Percentiles rank a stretch among this genome's conserved stretches.
Evolutionary conservation across 2,888 invertebrate genomes (phyloP).

Genomic region (Aphidoletes aphidimyza): DNA sequence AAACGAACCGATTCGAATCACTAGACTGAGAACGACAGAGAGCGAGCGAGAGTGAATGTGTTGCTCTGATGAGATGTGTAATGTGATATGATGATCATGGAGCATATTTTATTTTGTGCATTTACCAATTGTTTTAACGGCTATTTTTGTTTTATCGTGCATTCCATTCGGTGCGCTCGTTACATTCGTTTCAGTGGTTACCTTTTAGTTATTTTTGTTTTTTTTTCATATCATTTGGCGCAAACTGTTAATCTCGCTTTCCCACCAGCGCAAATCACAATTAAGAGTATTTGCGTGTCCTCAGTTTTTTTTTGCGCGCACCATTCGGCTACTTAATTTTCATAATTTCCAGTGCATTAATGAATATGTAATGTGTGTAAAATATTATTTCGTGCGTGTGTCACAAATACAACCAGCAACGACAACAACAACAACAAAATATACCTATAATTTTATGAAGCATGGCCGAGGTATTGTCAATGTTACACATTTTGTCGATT

Average conservation of each 20-base stretch:
- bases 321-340: background rate
- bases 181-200: no score
- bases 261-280: no score
- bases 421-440: background rate
- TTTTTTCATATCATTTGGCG: no score
- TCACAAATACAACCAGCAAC: background rate
- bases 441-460: no score
- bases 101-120: conserved; percentile 19
- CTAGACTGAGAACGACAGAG: background rate
- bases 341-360: conserved; percentile 39
- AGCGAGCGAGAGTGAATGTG: background rate
- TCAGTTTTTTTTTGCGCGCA: background rate
- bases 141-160: background rate
- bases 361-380: conserved; percentile 45
- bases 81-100: conserved; percentile 41
- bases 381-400: conserved; percentile 11
- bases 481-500: no score
- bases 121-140: background rate
- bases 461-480: background rate
- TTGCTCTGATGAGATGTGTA: conserved; percentile 28
- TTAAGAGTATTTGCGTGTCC: no score
- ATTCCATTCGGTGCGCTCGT: no score
- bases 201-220: no score
- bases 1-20: background rate
- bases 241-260: no score